A percentile compares a stretch with the other conserved stretches of the same genome.
These are phyloP conservation scores for Cataglyphis albicans DNA, from an alignment of 2,888 invertebrate species.

Conservation along the genomic window DNA sequence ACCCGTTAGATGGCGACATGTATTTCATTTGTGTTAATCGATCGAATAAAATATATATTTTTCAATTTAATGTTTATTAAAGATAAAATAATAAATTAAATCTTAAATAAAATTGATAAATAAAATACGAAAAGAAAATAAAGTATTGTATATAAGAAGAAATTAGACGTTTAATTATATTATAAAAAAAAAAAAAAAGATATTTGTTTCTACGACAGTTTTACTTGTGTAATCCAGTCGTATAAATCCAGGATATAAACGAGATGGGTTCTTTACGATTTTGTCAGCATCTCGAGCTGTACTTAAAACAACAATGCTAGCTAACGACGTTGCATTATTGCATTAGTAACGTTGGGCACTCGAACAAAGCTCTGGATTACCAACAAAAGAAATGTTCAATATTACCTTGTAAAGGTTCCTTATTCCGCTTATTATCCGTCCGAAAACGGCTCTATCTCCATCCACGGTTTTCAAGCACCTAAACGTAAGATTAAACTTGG, in stretches of 20 bases:
- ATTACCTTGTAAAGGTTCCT: constrained; percentile 78
- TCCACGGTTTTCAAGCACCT: constrained; percentile 87
- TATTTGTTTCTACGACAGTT: not conserved
- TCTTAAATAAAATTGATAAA: not conserved
- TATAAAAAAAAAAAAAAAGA: not conserved
- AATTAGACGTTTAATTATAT: not conserved
- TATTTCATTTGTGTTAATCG: not conserved
- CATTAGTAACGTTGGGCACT: not conserved
- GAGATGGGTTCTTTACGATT: not conserved
- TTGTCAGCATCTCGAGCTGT: not conserved
- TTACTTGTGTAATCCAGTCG: not conserved
- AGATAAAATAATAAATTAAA: not conserved
- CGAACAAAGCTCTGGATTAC: constrained; percentile 10
- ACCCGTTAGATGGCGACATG: constrained; percentile 40
- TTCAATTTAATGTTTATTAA: not conserved
- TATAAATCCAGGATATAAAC: not conserved
- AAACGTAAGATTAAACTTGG: constrained; percentile 88
- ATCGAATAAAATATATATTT: not conserved
- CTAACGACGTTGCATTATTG: not conserved
- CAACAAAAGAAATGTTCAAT: constrained; percentile 3
- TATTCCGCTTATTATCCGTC: constrained; percentile 86
- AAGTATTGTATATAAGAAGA: not conserved
- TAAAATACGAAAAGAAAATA: not conserved
- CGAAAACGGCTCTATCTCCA: constrained; percentile 88
- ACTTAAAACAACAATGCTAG: not conserved